Conservation (phyloP, 1,140 invertebrate species). For the Saccostrea cuccullata region DNA sequence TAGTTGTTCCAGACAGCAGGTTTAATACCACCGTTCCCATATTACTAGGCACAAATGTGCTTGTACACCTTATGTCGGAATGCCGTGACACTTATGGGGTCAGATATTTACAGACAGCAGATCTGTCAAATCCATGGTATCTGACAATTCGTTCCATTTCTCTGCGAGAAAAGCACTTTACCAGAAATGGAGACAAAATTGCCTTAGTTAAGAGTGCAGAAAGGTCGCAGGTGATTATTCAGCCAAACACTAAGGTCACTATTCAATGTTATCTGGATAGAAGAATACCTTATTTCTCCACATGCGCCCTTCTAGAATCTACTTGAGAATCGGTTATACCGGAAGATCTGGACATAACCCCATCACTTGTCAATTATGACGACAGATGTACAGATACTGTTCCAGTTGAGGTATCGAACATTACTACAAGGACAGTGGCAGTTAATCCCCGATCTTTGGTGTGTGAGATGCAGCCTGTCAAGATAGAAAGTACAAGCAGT, state of each 20-base stretch:
- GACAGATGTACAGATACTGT: not conserved
- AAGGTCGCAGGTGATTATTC: conserved; percentile 13
- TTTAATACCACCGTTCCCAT: conserved; percentile 24
- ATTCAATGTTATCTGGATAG: conserved; percentile 31
- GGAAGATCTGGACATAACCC: conserved; percentile 6
- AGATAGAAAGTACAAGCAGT: not conserved
- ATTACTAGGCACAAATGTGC: conserved; percentile 43
- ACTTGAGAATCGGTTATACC: not conserved
- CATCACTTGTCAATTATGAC: not conserved
- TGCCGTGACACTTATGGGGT: conserved; percentile 6
- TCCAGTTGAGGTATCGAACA: not conserved
- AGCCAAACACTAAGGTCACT: conserved; percentile 4
- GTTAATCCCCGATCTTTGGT: not conserved
- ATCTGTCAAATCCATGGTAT: conserved; percentile 39
- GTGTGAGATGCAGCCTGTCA: conserved; percentile 27
- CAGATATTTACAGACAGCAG: conserved; percentile 29
- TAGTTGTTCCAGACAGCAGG: conserved; percentile 27
- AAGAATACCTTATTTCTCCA: not conserved
- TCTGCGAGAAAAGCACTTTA: conserved; percentile 31
- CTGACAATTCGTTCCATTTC: conserved; percentile 33
- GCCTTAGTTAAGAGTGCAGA: conserved; percentile 23
- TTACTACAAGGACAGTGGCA: not conserved
- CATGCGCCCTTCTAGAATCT: not conserved
- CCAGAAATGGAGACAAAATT: not conserved
- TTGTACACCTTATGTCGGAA: not conserved